Conservation (phyloP, 2,797 vertebrate species). For the Chelon auratus region DNA sequence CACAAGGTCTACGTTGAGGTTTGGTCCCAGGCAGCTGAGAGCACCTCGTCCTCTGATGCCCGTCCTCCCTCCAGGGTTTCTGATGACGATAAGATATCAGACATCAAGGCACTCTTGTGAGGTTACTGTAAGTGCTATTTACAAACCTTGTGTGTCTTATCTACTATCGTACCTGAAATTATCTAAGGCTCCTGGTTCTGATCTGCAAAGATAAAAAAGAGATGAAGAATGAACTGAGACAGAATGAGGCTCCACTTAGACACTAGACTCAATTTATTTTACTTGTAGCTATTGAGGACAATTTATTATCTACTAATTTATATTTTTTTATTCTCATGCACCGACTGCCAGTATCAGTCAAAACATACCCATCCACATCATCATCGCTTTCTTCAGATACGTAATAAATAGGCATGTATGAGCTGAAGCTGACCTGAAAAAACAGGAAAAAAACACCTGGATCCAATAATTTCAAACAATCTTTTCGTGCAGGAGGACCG, state of each 20-base stretch:
- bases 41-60: conserved; percentile 89
- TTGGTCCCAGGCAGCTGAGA: conserved; percentile 88
- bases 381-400: conserved; percentile 58
- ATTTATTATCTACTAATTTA: no score
- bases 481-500: background rate
- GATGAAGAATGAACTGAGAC: background rate
- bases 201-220: conserved; percentile 58
- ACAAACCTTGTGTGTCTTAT: conserved; percentile 20
- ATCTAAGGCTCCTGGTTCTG: conserved; percentile 54
- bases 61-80: conserved; percentile 89
- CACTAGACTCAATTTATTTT: background rate
- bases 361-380: conserved; percentile 60
- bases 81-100: conserved; percentile 54
- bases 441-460: conserved; percentile 4
- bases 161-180: conserved; percentile 74
- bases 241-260: background rate
- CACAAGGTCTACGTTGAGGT: conserved; percentile 86
- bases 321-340: no score
- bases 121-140: conserved; percentile 11
- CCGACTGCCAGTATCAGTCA: no score
- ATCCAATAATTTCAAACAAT: conserved; percentile 1
- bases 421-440: conserved; percentile 86
- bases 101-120: conserved; percentile 21
- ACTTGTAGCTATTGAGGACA: no score
- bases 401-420: conserved; percentile 86